These are phyloP conservation scores for Meteorus colon DNA, from an alignment of 2,888 invertebrate genomes.

Conservation along the genomic window DNA sequence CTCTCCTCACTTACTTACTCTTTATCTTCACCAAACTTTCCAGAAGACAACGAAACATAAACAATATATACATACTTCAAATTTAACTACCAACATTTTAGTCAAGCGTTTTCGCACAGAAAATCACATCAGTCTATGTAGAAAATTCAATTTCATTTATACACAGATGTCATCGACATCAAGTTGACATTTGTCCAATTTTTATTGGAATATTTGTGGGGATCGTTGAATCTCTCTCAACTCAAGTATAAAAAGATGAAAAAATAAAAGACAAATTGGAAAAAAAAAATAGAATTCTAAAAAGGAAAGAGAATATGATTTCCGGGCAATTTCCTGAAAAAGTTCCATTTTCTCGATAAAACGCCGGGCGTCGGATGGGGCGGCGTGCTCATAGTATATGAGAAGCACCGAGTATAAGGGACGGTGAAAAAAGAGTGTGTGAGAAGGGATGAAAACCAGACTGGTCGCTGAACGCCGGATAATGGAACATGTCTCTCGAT, in stretches of 20 bases:
- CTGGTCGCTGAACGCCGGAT: conserved; percentile 48
- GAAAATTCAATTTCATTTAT: conserved; percentile 4
- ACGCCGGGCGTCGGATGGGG: conserved; percentile 25
- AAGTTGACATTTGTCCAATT: conserved; percentile 11
- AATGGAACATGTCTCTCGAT: conserved; percentile 51
- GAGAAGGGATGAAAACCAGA: conserved; percentile 38
- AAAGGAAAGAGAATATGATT: conserved; percentile 21
- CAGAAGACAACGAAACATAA: background rate
- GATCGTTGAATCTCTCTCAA: background rate
- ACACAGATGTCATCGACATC: background rate
- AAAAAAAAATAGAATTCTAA: background rate
- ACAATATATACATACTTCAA: background rate
- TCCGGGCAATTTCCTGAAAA: conserved; percentile 37
- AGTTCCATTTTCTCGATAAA: conserved; percentile 30
- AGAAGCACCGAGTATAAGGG: conserved; percentile 37
- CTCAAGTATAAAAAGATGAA: background rate
- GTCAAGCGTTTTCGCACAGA: background rate
- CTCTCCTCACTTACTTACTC: background rate
- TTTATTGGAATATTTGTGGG: conserved; percentile 14
- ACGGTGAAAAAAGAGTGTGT: conserved; percentile 22
- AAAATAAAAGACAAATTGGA: background rate
- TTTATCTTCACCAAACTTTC: background rate
- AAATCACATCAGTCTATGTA: background rate
- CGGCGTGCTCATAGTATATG: conserved; percentile 25
- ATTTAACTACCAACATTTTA: conserved; percentile 3